Evolutionary conservation across 2,888 invertebrate genomes (phyloP).

Genomic region (Apotomis capreana): DNA sequence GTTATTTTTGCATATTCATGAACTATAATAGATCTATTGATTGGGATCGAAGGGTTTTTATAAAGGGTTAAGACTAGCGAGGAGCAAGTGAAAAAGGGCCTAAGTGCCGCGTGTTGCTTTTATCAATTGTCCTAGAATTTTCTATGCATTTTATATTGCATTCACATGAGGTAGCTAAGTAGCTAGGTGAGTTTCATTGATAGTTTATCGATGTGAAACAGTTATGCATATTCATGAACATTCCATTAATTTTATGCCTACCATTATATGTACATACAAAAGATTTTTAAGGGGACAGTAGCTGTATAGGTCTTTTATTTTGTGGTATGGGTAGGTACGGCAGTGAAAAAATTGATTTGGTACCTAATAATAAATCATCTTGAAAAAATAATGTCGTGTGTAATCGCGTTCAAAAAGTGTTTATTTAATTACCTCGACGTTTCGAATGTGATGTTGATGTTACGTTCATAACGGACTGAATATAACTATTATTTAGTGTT

Average conservation of each 20-base stretch:
- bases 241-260: conserved; percentile 59
- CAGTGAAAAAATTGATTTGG: not conserved
- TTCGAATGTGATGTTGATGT: too few species aligned
- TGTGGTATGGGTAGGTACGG: too few species aligned
- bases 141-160: not conserved
- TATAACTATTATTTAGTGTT: too few species aligned
- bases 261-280: conserved; percentile 42
- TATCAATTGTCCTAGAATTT: not conserved
- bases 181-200: not conserved
- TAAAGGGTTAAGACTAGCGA: conserved; percentile 20
- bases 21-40: conserved; percentile 46
- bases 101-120: not conserved
- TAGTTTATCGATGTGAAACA: conserved; percentile 25
- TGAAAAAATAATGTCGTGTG: too few species aligned
- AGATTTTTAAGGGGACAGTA: not conserved
- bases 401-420: too few species aligned
- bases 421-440: too few species aligned
- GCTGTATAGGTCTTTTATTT: too few species aligned
- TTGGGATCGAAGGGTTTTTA: conserved; percentile 45
- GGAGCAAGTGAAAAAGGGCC: not conserved
- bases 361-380: not conserved
- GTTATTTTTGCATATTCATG: conserved; percentile 81
- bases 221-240: conserved; percentile 74
- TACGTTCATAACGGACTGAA: too few species aligned
- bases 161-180: not conserved